A percentile compares a stretch with the other conserved stretches of the same genome.
Conservation (phyloP, 2,113 vertebrate species). For the Smithornis capensis region DNA sequence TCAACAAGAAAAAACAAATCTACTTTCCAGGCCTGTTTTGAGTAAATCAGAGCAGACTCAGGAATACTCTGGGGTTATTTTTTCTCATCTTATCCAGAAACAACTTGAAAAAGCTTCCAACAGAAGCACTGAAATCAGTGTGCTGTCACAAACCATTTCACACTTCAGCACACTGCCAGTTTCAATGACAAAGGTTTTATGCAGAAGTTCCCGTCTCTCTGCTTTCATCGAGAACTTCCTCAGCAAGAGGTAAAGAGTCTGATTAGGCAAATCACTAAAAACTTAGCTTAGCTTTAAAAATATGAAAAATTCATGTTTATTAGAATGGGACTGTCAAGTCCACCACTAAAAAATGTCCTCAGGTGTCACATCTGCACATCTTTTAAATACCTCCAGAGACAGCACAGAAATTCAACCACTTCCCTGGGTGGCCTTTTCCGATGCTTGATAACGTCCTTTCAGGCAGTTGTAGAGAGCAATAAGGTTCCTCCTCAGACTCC, state of each 20-base stretch:
- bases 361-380: accelerated
- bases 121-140: neutral
- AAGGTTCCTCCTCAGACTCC: neutral
- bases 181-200: neutral
- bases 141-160: neutral
- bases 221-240: neutral
- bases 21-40: neutral
- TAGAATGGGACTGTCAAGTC: neutral
- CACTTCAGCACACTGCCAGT: neutral
- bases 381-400: neutral
- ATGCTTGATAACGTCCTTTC: neutral
- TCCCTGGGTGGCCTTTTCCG: neutral
- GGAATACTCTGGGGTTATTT: neutral
- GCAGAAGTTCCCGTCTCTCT: neutral
- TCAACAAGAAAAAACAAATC: neutral
- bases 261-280: neutral
- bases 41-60: neutral
- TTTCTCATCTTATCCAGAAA: neutral
- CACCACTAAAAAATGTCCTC: neutral
- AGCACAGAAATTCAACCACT: neutral
- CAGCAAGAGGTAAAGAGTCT: neutral
- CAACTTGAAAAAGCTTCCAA: neutral
- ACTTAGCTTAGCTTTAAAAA: neutral
- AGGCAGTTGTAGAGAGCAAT: neutral
- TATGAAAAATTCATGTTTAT: neutral